phyloP scores from a whole-genome alignment of 2,888 invertebrate genomes.

The Melanostoma mellinum region DNA sequence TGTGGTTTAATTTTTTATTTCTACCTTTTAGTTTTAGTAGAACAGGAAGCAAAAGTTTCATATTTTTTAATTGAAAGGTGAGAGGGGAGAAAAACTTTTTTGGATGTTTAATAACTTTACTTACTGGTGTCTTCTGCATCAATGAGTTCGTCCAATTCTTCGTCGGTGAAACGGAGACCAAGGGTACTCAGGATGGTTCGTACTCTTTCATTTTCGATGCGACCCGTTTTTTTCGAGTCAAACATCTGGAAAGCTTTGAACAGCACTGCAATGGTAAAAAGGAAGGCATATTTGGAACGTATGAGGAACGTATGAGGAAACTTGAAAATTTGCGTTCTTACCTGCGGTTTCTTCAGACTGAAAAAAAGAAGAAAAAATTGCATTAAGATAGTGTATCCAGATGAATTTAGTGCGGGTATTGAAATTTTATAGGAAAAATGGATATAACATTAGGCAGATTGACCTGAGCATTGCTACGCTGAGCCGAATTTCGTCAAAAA shows the following conservation, averaged over 20 bases:
- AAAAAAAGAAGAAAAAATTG: slow-evolving; percentile 32
- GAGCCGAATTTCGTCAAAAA: too few species aligned
- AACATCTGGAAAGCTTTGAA: slow-evolving; percentile 98
- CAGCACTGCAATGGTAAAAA: slow-evolving; percentile 86
- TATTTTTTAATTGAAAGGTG: not conserved
- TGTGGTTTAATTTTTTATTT: too few species aligned
- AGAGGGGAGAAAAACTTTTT: not conserved
- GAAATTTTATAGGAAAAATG: too few species aligned
- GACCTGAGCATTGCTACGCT: too few species aligned
- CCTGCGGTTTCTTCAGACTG: slow-evolving; percentile 57
- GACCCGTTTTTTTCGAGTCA: slow-evolving; percentile 96
- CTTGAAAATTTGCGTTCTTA: slow-evolving; percentile 22
- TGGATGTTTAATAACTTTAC: slow-evolving; percentile 3
- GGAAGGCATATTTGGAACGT: not conserved
- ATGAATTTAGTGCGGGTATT: too few species aligned
- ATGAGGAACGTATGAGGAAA: not conserved
- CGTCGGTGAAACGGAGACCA: slow-evolving; percentile 62
- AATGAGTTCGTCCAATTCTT: slow-evolving; percentile 59
- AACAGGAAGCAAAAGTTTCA: too few species aligned
- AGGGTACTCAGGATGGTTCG: slow-evolving; percentile 65
- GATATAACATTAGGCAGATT: too few species aligned
- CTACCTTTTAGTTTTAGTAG: too few species aligned
- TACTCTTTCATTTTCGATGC: slow-evolving; percentile 97
- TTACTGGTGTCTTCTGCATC: slow-evolving; percentile 66
- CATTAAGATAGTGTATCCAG: not conserved